Base-by-base conservation (phyloP, 2,888 invertebrate genomes). In the Drosophila aldrichi region DNA sequence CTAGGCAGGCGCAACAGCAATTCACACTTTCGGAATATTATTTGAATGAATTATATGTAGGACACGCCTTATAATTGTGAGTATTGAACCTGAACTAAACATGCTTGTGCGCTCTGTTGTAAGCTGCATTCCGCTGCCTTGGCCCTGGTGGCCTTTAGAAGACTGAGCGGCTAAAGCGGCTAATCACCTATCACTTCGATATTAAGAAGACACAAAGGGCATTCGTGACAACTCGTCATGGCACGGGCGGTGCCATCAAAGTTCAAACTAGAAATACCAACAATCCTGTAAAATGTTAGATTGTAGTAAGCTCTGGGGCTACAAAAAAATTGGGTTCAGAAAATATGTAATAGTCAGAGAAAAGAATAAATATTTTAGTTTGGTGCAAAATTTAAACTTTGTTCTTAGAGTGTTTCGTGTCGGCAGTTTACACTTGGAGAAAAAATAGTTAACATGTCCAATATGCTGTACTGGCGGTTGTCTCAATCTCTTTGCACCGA, bases 151-250 rank as follows among this genome's bases (percentile, higher is more conserved):
- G 95, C 96, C 3, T 95, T 95, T 72, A 96, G 97, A 1, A 95
- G 95, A 92, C 94, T 97, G 44, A 94, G 97, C 92, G 95, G n/a
- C n/a, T 97, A 22, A 97, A 97, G 91, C 95, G 96, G 8, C 93
- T 98, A 70, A 95, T 98, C n/a, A 97, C 97, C 0, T 97, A 98
- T 92, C 96, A 96, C 92, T 98, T 95, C 93, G 94, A 93, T 72
- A 93, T 98, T 16, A 96, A 96, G 82, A 95, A 98, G 60, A 95
- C 97, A 0, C 88, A 95, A 9, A 94, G 96, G 89, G 98, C 98
- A 0, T 98, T 98, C 92, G 96, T 98, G 87, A 95, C 96, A 7
- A 95, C 97, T 0, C 95, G 95, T 73, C 95, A 95, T 56, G 96
- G 96, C 3, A 93, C 94, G 55, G 96, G 95, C 72, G 94, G 95